Percentiles rank a stretch among this genome's conserved stretches.
phyloP scores from a whole-genome alignment of 2,797 vertebrate species.

The Peromyscus melanophrys region DNA sequence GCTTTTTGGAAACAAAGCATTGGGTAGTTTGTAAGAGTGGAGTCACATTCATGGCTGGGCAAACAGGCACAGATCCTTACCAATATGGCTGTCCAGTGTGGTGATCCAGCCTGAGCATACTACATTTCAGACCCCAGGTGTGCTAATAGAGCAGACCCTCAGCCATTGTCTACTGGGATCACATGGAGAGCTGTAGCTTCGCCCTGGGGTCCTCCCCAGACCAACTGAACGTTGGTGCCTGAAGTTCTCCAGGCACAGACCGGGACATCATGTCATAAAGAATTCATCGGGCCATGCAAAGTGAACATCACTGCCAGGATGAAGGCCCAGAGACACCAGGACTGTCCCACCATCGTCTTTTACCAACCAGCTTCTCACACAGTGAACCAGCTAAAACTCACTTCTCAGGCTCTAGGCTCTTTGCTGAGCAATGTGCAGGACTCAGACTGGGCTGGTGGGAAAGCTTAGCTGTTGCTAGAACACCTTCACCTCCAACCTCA shows the following conservation, averaged over 20 bases:
- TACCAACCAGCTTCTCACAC: background rate
- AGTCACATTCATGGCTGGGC: background rate
- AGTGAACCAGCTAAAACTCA: background rate
- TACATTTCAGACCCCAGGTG: background rate
- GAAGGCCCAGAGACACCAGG: background rate
- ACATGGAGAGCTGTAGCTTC: background rate
- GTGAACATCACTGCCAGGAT: background rate
- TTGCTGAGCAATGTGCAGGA: fast-evolving
- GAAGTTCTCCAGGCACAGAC: background rate
- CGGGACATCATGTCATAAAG: background rate
- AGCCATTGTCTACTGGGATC: background rate
- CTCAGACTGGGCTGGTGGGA: background rate
- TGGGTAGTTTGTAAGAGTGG: background rate
- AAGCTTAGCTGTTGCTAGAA: fast-evolving
- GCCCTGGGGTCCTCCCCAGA: background rate
- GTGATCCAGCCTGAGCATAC: background rate
- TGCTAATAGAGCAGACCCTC: background rate
- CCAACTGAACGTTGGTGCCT: background rate
- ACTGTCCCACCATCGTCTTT: background rate
- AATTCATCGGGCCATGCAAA: background rate
- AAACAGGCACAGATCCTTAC: background rate
- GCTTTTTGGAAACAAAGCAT: background rate
- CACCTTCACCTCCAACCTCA: background rate
- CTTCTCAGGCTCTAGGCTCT: background rate
- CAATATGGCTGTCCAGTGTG: background rate